Evolutionary conservation across 2,797 vertebrate genomes (phyloP).

Genomic region (Borostomias antarcticus): DNA sequence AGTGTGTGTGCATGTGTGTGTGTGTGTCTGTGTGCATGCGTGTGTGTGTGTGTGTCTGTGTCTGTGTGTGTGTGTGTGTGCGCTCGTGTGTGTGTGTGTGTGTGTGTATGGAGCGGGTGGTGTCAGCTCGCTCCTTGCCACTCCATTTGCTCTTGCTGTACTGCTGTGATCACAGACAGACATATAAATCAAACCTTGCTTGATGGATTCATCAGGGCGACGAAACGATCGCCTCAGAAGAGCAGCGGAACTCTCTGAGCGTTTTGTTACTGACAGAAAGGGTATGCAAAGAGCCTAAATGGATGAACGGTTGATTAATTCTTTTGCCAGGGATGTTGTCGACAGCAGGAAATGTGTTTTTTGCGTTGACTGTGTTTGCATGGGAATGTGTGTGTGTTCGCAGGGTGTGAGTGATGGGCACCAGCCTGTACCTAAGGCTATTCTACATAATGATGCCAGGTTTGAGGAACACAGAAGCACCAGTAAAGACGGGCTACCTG

Average conservation of each 20-base stretch:
- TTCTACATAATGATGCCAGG: conserved; percentile 83
- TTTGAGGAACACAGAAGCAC: conserved; percentile 75
- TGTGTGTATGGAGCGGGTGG: conserved; percentile 71
- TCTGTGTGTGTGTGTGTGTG: conserved; percentile 39
- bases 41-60: conserved; percentile 31
- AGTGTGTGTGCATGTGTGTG: conserved; percentile 22
- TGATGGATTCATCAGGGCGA: conserved; percentile 99
- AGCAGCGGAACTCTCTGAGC: conserved; percentile 91
- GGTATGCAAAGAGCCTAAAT: conserved; percentile 99
- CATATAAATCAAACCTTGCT: conserved; percentile 99
- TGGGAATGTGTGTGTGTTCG: conserved; percentile 86
- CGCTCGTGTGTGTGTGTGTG: conserved; percentile 9
- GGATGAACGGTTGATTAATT: conserved; percentile 99
- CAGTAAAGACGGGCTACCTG: conserved; percentile 81
- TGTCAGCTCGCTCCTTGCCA: conserved; percentile 89
- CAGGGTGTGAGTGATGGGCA: conserved; percentile 91
- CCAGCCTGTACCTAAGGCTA: conserved; percentile 92
- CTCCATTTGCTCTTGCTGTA: conserved; percentile 99
- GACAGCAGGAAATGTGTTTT: conserved; percentile 98
- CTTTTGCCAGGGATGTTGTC: conserved; percentile 93
- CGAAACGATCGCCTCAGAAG: conserved; percentile 89
- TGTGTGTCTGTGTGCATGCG: conserved; percentile 5
- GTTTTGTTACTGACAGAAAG: conserved; percentile 95
- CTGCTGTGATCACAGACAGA: conserved; percentile 99
- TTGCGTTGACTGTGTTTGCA: conserved; percentile 93